These are phyloP conservation scores for Crenuchus spilurus DNA, from an alignment of 2,797 vertebrate genomes.

Conservation along the genomic window DNA sequence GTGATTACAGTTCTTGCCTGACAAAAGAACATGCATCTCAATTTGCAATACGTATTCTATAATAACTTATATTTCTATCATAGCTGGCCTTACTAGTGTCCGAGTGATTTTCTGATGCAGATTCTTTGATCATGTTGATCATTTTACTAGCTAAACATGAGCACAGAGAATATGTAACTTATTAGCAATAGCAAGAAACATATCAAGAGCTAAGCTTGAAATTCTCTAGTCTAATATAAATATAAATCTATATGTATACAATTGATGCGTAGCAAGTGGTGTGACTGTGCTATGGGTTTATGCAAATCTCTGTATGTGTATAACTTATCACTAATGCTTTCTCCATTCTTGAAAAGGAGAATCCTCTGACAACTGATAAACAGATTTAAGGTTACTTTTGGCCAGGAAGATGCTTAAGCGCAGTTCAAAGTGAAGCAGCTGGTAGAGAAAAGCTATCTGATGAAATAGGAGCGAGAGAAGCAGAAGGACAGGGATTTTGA, in stretches of 20 bases:
- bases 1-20: slow-evolving; percentile 34
- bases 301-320: slow-evolving; percentile 34
- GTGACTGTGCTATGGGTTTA: slow-evolving; percentile 41
- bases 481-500: neutral
- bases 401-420: neutral
- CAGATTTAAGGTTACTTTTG: slow-evolving; percentile 11
- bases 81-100: slow-evolving; percentile 39
- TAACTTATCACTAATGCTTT: neutral
- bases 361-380: neutral
- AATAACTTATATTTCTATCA: slow-evolving; percentile 35
- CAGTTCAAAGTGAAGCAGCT: slow-evolving; percentile 9
- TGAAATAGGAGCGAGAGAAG: neutral
- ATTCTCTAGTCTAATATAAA: slow-evolving; percentile 32
- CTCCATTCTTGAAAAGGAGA: slow-evolving; percentile 16
- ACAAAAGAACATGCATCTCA: slow-evolving; percentile 37
- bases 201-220: slow-evolving; percentile 40
- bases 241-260: slow-evolving; percentile 1
- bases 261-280: slow-evolving; percentile 30
- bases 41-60: slow-evolving; percentile 34
- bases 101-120: slow-evolving; percentile 38
- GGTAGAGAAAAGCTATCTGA: neutral
- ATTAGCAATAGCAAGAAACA: slow-evolving; percentile 48
- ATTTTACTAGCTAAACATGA: slow-evolving; percentile 45
- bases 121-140: slow-evolving; percentile 57
- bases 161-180: slow-evolving; percentile 29